These are phyloP conservation scores for Tragelaphus eurycerus DNA, from an alignment of 2,797 vertebrate genomes.

Conservation along the genomic window DNA sequence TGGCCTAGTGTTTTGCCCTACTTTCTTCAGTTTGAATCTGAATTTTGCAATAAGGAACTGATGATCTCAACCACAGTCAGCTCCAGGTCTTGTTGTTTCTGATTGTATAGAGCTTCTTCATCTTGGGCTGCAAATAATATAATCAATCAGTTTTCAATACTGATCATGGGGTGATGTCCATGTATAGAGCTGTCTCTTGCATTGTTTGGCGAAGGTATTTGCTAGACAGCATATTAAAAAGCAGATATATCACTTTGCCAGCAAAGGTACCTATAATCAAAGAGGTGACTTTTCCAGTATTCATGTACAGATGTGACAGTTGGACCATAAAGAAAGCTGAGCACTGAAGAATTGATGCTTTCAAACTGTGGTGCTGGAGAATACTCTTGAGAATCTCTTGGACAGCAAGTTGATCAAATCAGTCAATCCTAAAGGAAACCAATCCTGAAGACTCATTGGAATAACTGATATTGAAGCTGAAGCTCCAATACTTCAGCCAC, in stretches of 20 bases:
- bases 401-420: background rate
- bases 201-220: background rate
- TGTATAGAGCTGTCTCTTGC: background rate
- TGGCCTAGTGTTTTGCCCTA: background rate
- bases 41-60: background rate
- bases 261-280: background rate
- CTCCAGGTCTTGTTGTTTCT: background rate
- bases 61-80: background rate
- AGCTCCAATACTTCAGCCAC: background rate
- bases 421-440: background rate
- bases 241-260: background rate
- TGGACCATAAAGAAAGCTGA: background rate
- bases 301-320: background rate
- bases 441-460: background rate
- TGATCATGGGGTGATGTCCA: background rate
- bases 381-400: background rate
- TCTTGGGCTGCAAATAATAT: background rate
- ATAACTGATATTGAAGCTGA: background rate
- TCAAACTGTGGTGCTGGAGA: background rate
- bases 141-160: background rate
- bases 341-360: background rate
- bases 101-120: background rate
- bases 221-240: background rate
- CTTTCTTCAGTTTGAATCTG: background rate
- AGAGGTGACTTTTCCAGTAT: background rate